These are phyloP conservation scores for Sebastes matsubarae DNA, from an alignment of 2,797 vertebrate species.

Conservation along the genomic window DNA sequence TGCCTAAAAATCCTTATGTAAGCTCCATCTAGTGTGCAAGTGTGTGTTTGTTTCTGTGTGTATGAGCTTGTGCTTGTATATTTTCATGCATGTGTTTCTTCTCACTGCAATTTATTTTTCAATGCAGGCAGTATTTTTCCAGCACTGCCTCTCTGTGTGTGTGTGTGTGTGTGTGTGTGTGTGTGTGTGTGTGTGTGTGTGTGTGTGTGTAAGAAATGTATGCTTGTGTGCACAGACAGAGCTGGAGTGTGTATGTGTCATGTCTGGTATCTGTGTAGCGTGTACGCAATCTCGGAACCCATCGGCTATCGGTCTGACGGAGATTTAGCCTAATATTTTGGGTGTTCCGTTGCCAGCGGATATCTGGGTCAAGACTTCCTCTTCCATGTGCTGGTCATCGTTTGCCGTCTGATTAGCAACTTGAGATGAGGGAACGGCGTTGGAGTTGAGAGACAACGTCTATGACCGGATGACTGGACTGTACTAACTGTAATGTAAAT, in stretches of 20 bases:
- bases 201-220: neutral
- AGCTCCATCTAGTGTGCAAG: slow-evolving; percentile 8
- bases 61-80: neutral
- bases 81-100: slow-evolving; percentile 5
- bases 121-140: neutral
- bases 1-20: slow-evolving; percentile 24
- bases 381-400: too few species aligned
- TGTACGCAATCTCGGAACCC: too few species aligned
- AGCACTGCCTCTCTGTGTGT: neutral
- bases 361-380: too few species aligned
- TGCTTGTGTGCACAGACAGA: neutral
- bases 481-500: too few species aligned
- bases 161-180: neutral
- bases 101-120: slow-evolving; percentile 1
- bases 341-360: too few species aligned
- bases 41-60: neutral
- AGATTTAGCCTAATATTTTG: too few species aligned
- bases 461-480: too few species aligned
- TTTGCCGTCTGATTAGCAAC: too few species aligned
- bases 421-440: too few species aligned
- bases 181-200: too few species aligned
- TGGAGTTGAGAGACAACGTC: too few species aligned
- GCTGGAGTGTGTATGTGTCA: neutral
- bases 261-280: neutral
- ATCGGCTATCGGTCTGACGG: too few species aligned